phyloP scores from a whole-genome alignment of 2,113 vertebrate species.

The Acrocephalus arundinaceus region DNA sequence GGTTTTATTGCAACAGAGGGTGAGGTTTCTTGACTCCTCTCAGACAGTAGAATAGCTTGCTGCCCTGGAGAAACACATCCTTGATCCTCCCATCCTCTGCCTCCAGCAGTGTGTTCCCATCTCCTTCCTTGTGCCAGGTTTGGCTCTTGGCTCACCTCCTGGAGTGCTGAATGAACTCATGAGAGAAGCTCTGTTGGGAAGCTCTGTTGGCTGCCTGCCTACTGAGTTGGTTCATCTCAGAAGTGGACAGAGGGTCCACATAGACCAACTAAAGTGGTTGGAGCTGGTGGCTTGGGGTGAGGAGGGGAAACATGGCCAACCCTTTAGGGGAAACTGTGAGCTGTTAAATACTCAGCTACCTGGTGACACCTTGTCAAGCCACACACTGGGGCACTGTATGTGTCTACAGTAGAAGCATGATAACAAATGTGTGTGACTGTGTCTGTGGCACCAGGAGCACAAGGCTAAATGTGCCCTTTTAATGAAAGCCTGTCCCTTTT shows the following conservation, averaged over 20 bases:
- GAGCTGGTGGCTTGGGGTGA: background rate
- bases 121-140: background rate
- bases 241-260: background rate
- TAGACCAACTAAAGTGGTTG: background rate
- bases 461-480: background rate
- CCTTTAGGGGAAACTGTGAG: background rate
- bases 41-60: background rate
- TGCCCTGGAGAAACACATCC: background rate
- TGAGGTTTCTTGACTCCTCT: background rate
- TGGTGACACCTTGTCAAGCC: background rate
- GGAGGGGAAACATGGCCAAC: fast-evolving
- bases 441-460: background rate
- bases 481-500: fast-evolving
- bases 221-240: background rate
- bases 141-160: background rate
- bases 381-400: background rate
- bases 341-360: background rate
- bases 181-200: background rate
- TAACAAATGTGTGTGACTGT: background rate
- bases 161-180: background rate
- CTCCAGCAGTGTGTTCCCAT: background rate
- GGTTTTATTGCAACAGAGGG: background rate
- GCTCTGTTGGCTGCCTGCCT: background rate
- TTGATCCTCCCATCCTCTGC: background rate
- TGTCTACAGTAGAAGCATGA: background rate